These are phyloP conservation scores for Galeopsomyia nigrocyanea DNA, from an alignment of 2,888 invertebrate species.

Conservation along the genomic window DNA sequence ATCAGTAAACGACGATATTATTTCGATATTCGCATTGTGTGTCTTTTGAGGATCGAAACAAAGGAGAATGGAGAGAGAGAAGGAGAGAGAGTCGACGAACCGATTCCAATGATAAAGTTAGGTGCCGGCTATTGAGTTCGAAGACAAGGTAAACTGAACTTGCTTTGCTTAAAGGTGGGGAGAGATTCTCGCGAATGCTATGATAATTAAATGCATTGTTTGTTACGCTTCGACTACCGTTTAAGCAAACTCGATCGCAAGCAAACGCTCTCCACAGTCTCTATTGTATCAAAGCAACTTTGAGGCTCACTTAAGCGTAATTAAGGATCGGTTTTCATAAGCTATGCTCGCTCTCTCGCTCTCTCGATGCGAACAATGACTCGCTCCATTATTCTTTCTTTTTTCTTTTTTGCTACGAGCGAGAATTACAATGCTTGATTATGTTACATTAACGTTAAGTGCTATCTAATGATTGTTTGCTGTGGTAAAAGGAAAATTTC, in stretches of 20 bases:
- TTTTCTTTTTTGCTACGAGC: too few species aligned
- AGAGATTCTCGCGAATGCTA: slow-evolving; percentile 16
- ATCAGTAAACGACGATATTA: too few species aligned
- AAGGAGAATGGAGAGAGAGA: slow-evolving; percentile 11
- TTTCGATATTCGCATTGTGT: too few species aligned
- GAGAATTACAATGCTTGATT: too few species aligned
- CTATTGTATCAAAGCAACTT: slow-evolving; percentile 35
- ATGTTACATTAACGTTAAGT: too few species aligned
- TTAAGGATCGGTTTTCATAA: slow-evolving; percentile 38
- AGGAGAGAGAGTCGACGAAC: slow-evolving; percentile 37
- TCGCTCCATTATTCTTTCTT: background rate
- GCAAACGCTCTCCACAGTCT: background rate
- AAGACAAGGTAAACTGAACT: slow-evolving; percentile 18
- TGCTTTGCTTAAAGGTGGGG: background rate
- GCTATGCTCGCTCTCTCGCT: background rate
- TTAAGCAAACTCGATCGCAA: slow-evolving; percentile 27
- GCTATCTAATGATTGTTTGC: too few species aligned
- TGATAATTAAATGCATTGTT: slow-evolving; percentile 42
- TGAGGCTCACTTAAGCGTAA: slow-evolving; percentile 24
- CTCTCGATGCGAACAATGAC: slow-evolving; percentile 37
- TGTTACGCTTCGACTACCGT: slow-evolving; percentile 25
- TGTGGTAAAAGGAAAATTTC: too few species aligned
- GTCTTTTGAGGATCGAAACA: background rate
- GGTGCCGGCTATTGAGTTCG: slow-evolving; percentile 7
- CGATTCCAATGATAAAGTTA: slow-evolving; percentile 16